Conservation (phyloP, 2,888 invertebrate genomes). For the Nemotelus nigrinus region DNA sequence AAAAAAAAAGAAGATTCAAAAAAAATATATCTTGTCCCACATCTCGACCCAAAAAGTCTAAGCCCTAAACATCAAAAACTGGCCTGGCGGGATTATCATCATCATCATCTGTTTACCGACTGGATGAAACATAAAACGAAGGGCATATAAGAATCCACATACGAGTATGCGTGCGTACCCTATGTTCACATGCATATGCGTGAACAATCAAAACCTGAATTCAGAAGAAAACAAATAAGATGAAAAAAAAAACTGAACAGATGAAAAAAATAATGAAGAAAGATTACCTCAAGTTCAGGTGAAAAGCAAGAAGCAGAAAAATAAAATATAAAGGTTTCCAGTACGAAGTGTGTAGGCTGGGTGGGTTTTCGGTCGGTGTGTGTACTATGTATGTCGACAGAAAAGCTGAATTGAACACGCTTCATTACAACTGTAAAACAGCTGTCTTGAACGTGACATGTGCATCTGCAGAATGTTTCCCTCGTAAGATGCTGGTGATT, state of each 20-base stretch:
- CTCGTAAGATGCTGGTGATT: slow-evolving; percentile 19
- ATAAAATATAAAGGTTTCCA: not conserved
- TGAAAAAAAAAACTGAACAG: not conserved
- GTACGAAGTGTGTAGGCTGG: not conserved
- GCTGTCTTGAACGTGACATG: slow-evolving; percentile 39
- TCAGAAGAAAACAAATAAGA: not conserved
- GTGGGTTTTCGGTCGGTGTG: too few species aligned
- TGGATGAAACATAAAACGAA: not conserved
- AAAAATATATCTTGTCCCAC: not conserved
- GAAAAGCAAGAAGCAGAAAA: slow-evolving; percentile 1
- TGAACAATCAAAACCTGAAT: slow-evolving; percentile 7
- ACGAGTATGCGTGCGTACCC: not conserved
- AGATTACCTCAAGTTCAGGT: slow-evolving; percentile 23
- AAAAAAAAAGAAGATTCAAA: too few species aligned
- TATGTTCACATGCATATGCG: not conserved
- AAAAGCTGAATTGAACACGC: slow-evolving; percentile 35
- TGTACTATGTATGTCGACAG: not conserved
- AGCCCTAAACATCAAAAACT: slow-evolving; percentile 1
- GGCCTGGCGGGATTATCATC: not conserved
- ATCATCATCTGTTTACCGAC: not conserved
- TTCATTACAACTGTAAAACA: slow-evolving; percentile 43
- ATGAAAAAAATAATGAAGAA: not conserved
- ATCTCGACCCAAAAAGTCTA: not conserved
- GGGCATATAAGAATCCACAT: slow-evolving; percentile 2
- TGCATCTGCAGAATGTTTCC: slow-evolving; percentile 22